A percentile compares a stretch with the other conserved stretches of the same genome.
Conservation (phyloP, 2,113 vertebrate species). For the Ptyas mucosa region DNA sequence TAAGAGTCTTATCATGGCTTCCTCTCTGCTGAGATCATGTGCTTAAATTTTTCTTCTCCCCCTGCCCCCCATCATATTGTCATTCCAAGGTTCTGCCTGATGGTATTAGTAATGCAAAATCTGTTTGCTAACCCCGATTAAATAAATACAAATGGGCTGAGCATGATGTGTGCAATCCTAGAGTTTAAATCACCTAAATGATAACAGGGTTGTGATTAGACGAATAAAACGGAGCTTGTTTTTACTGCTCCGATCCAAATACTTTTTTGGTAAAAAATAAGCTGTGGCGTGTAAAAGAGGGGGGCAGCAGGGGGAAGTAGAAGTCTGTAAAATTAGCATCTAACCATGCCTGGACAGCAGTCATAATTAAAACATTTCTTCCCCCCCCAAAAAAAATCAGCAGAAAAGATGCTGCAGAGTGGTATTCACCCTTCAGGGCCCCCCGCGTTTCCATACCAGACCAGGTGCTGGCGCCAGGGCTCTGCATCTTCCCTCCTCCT, state of each 20-base stretch:
- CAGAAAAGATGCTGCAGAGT: neutral
- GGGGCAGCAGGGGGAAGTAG: neutral
- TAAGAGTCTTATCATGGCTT: neutral
- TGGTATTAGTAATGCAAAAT: neutral
- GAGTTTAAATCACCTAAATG: neutral
- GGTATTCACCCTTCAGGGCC: neutral
- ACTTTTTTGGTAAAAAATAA: neutral
- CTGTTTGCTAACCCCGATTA: neutral
- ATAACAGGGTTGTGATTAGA: neutral
- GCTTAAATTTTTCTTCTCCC: neutral
- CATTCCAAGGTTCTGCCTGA: neutral
- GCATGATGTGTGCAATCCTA: neutral
- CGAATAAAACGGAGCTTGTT: neutral
- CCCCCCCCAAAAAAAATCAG: neutral
- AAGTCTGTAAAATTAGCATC: neutral
- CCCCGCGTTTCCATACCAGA: neutral
- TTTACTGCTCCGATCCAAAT: neutral
- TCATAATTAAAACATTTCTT: neutral
- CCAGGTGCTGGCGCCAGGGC: neutral
- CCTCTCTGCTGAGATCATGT: neutral
- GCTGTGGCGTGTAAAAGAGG: neutral
- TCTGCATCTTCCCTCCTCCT: neutral
- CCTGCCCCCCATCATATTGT: neutral
- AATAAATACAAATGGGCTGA: neutral
- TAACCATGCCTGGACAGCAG: neutral